Evolutionary conservation across 2,888 invertebrate genomes (phyloP), one percentile per base, ranked within the genome.

Genomic region (Dicranocentrus wangi): DNA sequence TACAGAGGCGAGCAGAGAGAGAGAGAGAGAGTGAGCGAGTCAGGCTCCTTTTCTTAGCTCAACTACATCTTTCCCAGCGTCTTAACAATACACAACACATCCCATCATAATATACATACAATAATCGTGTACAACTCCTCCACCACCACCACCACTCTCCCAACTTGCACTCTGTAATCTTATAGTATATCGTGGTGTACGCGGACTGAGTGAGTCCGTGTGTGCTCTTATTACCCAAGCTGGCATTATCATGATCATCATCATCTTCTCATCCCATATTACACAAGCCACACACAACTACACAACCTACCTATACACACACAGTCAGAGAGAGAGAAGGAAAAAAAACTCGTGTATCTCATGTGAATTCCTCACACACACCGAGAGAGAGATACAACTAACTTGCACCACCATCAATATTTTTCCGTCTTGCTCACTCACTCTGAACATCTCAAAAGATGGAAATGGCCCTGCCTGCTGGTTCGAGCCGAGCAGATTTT

Each of bases 71-170:
- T 43, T 78, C 61, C 27, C 43, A 15, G 2, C 51, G 15, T 60
- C 60, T 60, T 61, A 80, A 80, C 63, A 81, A 81, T 81, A 81
- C 76, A 76, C 76, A 81, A 76, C 81, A 81, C 81, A 81, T 60
- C 28, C 76, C 75, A 81, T 63, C 63, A 32, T 32, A 32, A 81
- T 32, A 70, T 19, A 55, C 23, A 27, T 39, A 70, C 42, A 39
- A 39, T 70, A 39, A 69, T 73, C 73, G 39, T 47, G n/a, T 32
- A 21, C 8, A 66, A 2, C 32, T n/a, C n/a, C n/a, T n/a, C n/a
- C n/a, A n/a, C n/a, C 63, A 17, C 58, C 58, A 58, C 23, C 58
- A 58, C 10, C 25, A 58, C 25, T 58, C 25, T 58, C 58, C 25
- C 25, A 58, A 58, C n/a, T n/a, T n/a, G 25, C 58, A 27, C 25